Percentiles rank a stretch among this genome's conserved stretches.
phyloP scores from a whole-genome alignment of 2,113 vertebrate genomes.

The Odontesthes bonariensis region DNA sequence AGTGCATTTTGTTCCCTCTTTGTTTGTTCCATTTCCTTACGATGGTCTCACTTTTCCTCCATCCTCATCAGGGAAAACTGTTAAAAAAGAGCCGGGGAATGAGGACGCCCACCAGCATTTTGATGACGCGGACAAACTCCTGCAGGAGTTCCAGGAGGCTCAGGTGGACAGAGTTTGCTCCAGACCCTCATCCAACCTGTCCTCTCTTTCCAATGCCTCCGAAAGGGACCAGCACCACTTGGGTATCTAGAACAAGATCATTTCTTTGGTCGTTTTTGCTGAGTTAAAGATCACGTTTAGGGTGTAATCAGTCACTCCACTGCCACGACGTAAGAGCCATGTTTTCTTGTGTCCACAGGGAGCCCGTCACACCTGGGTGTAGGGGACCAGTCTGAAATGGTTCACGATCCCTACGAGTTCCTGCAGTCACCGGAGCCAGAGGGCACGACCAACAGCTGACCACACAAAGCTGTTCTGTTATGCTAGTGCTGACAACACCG shows the following conservation, averaged over 20 bases:
- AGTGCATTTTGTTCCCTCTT: background rate
- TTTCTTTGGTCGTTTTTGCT: background rate
- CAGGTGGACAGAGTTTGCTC: conserved; percentile 93
- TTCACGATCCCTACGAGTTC: conserved; percentile 95
- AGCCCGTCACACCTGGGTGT: conserved; percentile 92
- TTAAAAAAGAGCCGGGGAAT: conserved; percentile 94
- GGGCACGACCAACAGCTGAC: conserved; percentile 81
- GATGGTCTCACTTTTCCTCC: background rate
- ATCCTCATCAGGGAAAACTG: conserved; percentile 84
- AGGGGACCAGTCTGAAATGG: conserved; percentile 92
- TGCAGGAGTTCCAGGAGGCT: conserved; percentile 95
- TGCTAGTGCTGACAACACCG: conserved; percentile 22
- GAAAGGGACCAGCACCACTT: conserved; percentile 95
- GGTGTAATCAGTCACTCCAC: background rate
- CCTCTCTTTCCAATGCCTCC: conserved; percentile 94
- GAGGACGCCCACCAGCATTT: conserved; percentile 91
- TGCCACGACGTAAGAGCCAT: background rate
- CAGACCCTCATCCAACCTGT: conserved; percentile 94
- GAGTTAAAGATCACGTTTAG: background rate
- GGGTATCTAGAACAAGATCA: conserved; percentile 79
- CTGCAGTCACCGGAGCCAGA: conserved; percentile 94
- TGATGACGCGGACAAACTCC: conserved; percentile 92
- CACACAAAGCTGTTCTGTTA: conserved; percentile 26
- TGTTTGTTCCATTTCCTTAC: background rate
- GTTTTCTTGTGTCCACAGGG: conserved; percentile 77